phyloP scores from a whole-genome alignment of 2,797 vertebrate genomes.

The Chelidonichthys spinosus region DNA sequence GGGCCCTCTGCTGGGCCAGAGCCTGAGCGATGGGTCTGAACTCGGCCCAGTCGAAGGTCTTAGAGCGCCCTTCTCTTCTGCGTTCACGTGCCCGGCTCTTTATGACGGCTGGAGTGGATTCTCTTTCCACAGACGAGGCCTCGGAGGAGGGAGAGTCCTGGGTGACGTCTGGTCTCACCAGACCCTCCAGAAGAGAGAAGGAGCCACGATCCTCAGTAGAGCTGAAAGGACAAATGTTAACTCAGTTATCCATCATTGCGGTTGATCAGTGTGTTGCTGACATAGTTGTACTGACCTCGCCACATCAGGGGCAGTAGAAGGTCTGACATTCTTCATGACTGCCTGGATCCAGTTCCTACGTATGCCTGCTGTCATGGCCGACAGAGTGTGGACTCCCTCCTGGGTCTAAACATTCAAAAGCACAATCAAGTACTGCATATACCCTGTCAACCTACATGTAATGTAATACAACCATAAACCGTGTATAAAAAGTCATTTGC shows the following conservation, averaged over 20 bases:
- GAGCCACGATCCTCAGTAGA: conserved; percentile 82
- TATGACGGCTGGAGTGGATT: conserved; percentile 61
- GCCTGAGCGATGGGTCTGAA: conserved; percentile 88
- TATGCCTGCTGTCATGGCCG: conserved; percentile 89
- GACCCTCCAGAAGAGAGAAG: conserved; percentile 78
- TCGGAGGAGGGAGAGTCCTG: conserved; percentile 85
- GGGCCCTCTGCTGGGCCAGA: conserved; percentile 85
- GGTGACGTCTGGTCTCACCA: conserved; percentile 82
- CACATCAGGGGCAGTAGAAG: conserved; percentile 86
- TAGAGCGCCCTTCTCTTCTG: conserved; percentile 85
- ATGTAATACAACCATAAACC: neutral
- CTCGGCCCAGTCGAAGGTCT: conserved; percentile 89
- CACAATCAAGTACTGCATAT: neutral
- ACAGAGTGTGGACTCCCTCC: conserved; percentile 85
- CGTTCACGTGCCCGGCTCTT: conserved; percentile 85
- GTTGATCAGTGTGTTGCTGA: neutral
- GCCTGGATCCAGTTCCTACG: conserved; percentile 90
- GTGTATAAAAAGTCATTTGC: too few relatives aligned
- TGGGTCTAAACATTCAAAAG: conserved; percentile 77
- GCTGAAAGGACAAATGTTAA: conserved; percentile 57
- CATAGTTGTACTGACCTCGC: conserved; percentile 77
- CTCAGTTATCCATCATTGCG: neutral
- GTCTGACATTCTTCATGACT: conserved; percentile 87
- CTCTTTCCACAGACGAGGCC: conserved; percentile 81
- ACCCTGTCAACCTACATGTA: neutral